Evolutionary conservation across 2,888 invertebrate species (phyloP).

Genomic region (Syritta pipiens): DNA sequence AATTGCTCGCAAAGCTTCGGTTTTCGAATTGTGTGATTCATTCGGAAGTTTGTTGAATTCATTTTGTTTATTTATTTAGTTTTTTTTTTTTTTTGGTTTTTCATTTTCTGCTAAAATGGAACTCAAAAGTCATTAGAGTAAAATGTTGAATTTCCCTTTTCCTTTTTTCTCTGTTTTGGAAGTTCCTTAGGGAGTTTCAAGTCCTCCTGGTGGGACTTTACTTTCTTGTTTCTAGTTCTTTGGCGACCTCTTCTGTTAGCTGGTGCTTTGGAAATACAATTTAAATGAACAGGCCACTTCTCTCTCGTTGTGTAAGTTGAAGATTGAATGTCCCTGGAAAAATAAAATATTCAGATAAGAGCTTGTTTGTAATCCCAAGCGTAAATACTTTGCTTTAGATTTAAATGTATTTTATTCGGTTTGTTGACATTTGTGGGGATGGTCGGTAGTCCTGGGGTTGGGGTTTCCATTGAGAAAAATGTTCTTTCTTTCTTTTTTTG

Average conservation of each 20-base stretch:
- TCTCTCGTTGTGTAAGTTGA: slow-evolving; percentile 12
- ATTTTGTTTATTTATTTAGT: background rate
- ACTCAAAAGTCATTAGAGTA: slow-evolving; percentile 25
- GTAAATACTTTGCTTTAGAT: slow-evolving; percentile 9
- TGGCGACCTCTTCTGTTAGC: background rate
- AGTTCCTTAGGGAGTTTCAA: background rate
- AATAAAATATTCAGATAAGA: slow-evolving; percentile 24
- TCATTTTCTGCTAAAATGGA: too few species aligned
- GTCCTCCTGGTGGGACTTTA: background rate
- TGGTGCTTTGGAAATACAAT: slow-evolving; percentile 20
- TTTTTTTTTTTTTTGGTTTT: background rate
- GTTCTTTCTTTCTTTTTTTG: too few species aligned
- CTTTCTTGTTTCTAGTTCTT: slow-evolving; percentile 5
- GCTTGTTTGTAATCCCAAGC: slow-evolving; percentile 8
- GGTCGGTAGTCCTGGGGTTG: too few species aligned
- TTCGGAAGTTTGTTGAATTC: background rate
- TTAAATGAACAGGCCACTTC: slow-evolving; percentile 16
- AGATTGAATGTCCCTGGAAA: slow-evolving; percentile 2
- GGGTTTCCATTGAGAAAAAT: too few species aligned
- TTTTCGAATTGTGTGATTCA: slow-evolving; percentile 4
- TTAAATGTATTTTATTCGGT: slow-evolving; percentile 35
- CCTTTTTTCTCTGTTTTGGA: background rate
- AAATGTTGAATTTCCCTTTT: background rate
- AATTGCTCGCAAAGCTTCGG: background rate
- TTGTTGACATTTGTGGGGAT: slow-evolving; percentile 28